Evolutionary conservation across 2,888 invertebrate species (phyloP).

Genomic region (Tipula confusa): DNA sequence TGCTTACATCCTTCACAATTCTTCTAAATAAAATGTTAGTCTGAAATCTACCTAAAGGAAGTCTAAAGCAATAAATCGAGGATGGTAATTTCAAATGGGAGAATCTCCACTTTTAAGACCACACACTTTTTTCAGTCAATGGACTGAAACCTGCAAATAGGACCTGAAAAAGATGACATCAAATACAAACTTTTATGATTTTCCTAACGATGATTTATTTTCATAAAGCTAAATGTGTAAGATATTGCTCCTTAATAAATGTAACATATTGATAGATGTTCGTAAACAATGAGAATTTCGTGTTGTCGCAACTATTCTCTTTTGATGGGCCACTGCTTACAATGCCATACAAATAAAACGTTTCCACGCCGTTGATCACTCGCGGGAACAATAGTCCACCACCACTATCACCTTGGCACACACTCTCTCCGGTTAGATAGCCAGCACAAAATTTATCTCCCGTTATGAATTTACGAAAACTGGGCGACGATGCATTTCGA

Average conservation of each 20-base stretch:
- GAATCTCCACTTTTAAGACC: too few relatives aligned
- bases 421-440: slow-evolving; percentile 35
- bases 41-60: too few relatives aligned
- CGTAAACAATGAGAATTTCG: background rate
- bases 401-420: slow-evolving; percentile 42
- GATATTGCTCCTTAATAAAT: background rate
- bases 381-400: slow-evolving; percentile 36
- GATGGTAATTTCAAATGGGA: too few relatives aligned
- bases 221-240: background rate
- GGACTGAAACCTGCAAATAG: too few relatives aligned
- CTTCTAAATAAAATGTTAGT: too few relatives aligned
- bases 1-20: too few relatives aligned
- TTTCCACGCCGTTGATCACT: background rate
- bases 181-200: too few relatives aligned
- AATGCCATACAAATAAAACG: background rate
- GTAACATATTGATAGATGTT: background rate
- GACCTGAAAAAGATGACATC: too few relatives aligned
- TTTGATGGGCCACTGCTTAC: background rate
- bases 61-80: too few relatives aligned
- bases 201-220: too few relatives aligned
- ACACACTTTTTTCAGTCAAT: too few relatives aligned
- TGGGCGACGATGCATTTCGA: slow-evolving; percentile 34
- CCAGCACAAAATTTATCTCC: slow-evolving; percentile 45
- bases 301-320: background rate
- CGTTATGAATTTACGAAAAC: slow-evolving; percentile 37